Conservation (phyloP, 2,888 invertebrate genomes). For the Cryptophagus acutangulus region DNA sequence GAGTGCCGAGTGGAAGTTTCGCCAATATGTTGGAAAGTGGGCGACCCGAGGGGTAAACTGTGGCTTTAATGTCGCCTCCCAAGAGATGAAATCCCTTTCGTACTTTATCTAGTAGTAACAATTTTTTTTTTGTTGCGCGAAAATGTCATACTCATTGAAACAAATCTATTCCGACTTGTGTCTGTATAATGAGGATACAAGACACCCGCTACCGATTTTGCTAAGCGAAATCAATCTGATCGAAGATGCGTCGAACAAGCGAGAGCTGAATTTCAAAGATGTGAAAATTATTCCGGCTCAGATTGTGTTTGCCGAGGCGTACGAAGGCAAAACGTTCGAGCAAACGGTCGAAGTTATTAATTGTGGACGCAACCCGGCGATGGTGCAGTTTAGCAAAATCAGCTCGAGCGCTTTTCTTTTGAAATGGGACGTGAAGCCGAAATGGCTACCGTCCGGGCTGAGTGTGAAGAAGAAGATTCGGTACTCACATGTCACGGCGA, state of each 20-base stretch:
- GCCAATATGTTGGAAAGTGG: constrained; percentile 16
- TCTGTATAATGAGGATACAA: background rate
- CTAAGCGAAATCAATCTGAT: background rate
- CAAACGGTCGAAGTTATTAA: constrained; percentile 43
- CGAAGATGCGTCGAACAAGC: background rate
- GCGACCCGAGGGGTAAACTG: constrained; percentile 16
- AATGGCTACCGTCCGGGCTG: constrained; percentile 43
- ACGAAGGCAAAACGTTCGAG: constrained; percentile 43
- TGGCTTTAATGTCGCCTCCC: constrained; percentile 21
- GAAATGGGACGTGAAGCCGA: background rate
- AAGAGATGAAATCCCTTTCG: constrained; percentile 14
- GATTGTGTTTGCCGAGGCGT: constrained; percentile 46
- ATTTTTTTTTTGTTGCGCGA: constrained; percentile 2
- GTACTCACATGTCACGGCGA: constrained; percentile 34
- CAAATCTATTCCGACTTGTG: too few relatives aligned
- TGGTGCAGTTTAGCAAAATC: constrained; percentile 40
- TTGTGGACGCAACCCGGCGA: constrained; percentile 37
- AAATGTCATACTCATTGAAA: too few relatives aligned
- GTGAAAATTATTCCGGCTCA: constrained; percentile 42
- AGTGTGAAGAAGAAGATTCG: constrained; percentile 38
- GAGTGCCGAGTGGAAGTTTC: constrained; percentile 13
- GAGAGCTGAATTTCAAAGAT: constrained; percentile 18
- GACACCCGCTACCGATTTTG: background rate
- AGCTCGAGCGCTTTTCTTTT: constrained; percentile 41
- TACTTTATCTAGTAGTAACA: constrained; percentile 1